These are phyloP conservation scores for Dasyprocta punctata DNA, from an alignment of 2,113 vertebrate species.

Conservation along the genomic window DNA sequence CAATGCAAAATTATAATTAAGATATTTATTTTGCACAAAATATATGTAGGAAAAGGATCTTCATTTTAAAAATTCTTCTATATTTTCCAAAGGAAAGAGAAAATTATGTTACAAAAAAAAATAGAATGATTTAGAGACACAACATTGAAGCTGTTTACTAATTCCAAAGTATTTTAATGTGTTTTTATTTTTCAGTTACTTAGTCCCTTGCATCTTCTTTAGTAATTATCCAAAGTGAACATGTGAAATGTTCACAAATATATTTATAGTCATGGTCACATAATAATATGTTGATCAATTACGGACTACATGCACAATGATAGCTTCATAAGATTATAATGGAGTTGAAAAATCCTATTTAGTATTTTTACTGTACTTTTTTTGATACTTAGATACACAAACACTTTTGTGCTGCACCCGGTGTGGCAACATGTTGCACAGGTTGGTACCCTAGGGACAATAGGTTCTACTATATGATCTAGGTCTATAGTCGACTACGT, in stretches of 20 bases:
- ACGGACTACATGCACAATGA: background rate
- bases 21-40: background rate
- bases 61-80: conserved; percentile 22
- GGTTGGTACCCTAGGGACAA: background rate
- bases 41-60: background rate
- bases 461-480: background rate
- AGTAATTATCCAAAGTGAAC: background rate
- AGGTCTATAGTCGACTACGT: background rate
- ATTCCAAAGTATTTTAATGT: background rate
- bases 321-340: background rate
- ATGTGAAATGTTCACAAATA: background rate
- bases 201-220: background rate
- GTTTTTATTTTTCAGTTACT: background rate
- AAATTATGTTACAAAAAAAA: conserved; percentile 7
- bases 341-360: background rate
- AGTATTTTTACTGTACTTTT: background rate
- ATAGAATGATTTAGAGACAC: background rate
- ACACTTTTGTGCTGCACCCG: background rate
- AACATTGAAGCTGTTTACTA: background rate
- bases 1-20: conserved; percentile 13
- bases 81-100: conserved; percentile 51
- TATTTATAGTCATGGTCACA: background rate
- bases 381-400: background rate
- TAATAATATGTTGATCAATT: background rate
- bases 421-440: background rate